Base-by-base conservation (phyloP, 2,113 vertebrate species). In the Perccottus glenii region DNA sequence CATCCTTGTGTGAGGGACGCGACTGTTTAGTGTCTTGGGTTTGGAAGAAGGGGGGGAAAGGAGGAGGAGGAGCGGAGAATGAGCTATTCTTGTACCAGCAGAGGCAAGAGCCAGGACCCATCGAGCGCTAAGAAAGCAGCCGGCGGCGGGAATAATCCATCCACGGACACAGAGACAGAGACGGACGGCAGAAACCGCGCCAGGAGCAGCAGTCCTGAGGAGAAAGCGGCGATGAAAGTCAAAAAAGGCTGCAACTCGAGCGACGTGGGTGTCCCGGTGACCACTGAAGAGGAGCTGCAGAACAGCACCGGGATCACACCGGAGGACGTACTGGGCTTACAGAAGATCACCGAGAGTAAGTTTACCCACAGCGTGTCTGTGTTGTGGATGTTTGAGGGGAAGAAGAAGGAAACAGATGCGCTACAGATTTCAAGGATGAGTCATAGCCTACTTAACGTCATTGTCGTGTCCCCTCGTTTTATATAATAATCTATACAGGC, bases 281-380 rank as follows among this genome's bases (percentile, higher is more conserved):
- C 92, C 87, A 93, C 82, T 60, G 93, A 93, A 78, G 93, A 88
- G 77, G 94, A 94, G 76, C 87, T 93, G 92, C 92, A 90, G 48
- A 85, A 68, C 38, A 92, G 89, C 86, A 71, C 88, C n/a, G 85
- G 73, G 33, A 90, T 96, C 84, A 93, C 89, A 62, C 96, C 96
- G 27, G 95, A 96, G 88, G 95, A 97, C 65, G 95, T 96, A 53
- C 89, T 98, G 88, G 94, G 94, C 45, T 91, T 98, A 77, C 94
- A 97, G 93, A 96, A 95, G 92, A 95, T 98, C 93, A 98, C 96
- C 0, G 90, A 94, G 85, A 95, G 96, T 98, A 93, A 94, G 96
- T 93, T 73, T 2, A 15, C 45, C 3, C 4, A 4, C 38, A 8
- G 38, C 38, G 38, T 40, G 44, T 58, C 69, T 56, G 40, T 45